Percentiles rank a stretch among this genome's conserved stretches.
These are phyloP conservation scores for Drosophila atroscutellata DNA, from an alignment of 2,888 invertebrate species.

Conservation along the genomic window DNA sequence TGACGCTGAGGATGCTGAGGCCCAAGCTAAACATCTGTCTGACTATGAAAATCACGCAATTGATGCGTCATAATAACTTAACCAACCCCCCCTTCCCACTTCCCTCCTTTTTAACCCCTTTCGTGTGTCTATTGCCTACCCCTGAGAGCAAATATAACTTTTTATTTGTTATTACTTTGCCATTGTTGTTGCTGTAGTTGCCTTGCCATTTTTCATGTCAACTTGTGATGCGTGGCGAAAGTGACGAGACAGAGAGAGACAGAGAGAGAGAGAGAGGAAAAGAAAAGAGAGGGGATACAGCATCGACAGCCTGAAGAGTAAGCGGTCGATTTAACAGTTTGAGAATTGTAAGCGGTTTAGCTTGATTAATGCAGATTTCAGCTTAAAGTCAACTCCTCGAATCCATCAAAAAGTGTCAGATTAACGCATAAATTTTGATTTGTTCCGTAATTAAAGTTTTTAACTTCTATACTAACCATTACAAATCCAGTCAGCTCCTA, in stretches of 20 bases:
- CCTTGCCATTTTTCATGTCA: slow-evolving; percentile 59
- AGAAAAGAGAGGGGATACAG: background rate
- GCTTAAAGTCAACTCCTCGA: background rate
- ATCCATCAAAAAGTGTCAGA: slow-evolving; percentile 3
- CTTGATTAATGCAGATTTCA: slow-evolving; percentile 12
- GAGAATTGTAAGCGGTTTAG: slow-evolving; percentile 34
- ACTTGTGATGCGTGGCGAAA: slow-evolving; percentile 56
- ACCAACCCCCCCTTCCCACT: slow-evolving; percentile 14
- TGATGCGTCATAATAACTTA: slow-evolving; percentile 70
- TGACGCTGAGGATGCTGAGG: slow-evolving; percentile 28
- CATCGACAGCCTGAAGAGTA: slow-evolving; percentile 1
- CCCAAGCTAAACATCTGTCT: slow-evolving; percentile 63
- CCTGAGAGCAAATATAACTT: slow-evolving; percentile 51
- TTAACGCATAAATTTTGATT: slow-evolving; percentile 1
- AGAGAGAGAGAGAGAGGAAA: slow-evolving; percentile 1
- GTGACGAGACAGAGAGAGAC: slow-evolving; percentile 7
- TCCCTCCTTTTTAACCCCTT: slow-evolving; percentile 35
- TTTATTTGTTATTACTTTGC: slow-evolving; percentile 16
- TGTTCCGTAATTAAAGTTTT: background rate
- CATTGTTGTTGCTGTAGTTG: slow-evolving; percentile 14
- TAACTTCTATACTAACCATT: background rate
- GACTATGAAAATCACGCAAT: slow-evolving; percentile 57
- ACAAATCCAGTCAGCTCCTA: background rate
- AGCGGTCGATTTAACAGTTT: slow-evolving; percentile 24
- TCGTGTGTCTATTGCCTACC: slow-evolving; percentile 52